Percentiles rank a stretch among this genome's conserved stretches.
Conservation (phyloP, 2,888 invertebrate genomes). For the Zygaena filipendulae region DNA sequence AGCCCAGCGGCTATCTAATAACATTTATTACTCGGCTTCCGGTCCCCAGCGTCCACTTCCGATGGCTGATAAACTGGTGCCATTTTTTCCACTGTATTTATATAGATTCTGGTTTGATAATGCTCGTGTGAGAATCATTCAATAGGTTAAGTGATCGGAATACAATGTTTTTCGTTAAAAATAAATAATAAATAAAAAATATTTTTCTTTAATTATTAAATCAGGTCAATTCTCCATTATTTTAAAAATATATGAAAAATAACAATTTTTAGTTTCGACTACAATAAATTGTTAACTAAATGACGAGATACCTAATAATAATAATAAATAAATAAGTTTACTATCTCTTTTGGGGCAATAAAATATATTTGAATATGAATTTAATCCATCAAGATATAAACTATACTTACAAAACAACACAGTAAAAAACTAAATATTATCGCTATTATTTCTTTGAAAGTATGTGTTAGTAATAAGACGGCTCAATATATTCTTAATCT, state of each 20-base stretch:
- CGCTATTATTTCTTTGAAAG: too few relatives aligned
- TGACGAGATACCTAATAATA: too few relatives aligned
- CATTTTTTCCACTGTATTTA: conserved; percentile 69
- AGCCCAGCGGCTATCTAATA: conserved; percentile 68
- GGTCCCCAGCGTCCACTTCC: conserved; percentile 66
- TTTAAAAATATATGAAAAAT: conserved; percentile 6
- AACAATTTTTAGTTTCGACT: background rate
- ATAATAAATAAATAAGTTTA: too few relatives aligned
- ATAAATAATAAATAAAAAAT: too few relatives aligned
- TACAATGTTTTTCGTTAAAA: too few relatives aligned
- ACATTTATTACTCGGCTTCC: conserved; percentile 63
- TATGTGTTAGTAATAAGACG: conserved; percentile 5
- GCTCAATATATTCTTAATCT: conserved; percentile 13
- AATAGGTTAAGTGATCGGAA: conserved; percentile 27
- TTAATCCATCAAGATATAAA: too few relatives aligned
- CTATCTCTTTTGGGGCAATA: too few relatives aligned
- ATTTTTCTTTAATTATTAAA: too few relatives aligned
- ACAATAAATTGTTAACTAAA: background rate
- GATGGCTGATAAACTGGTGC: conserved; percentile 63
- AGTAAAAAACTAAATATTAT: too few relatives aligned
- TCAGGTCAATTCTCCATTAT: too few relatives aligned
- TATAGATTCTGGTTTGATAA: conserved; percentile 60
- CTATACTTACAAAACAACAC: too few relatives aligned
- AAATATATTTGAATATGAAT: too few relatives aligned
- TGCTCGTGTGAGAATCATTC: conserved; percentile 46